Evolutionary conservation across 2,888 invertebrate species (phyloP), one percentile per base, ranked within the genome.

Genomic region (Herminia tarsipennalis): DNA sequence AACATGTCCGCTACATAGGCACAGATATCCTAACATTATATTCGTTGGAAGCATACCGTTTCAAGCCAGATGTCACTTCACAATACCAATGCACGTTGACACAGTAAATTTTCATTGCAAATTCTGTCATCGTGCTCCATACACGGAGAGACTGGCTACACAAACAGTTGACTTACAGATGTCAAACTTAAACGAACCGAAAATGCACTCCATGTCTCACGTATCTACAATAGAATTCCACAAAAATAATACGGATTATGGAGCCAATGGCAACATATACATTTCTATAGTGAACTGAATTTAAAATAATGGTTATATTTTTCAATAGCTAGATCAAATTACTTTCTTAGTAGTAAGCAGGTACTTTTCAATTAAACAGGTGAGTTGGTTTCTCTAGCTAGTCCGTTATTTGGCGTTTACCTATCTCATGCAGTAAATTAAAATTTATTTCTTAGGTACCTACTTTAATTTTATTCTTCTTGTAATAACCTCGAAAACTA

Each of bases 181-280:
- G 86, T 87, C 87, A 84, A 86, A 87, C 88, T 88, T 89, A 87
- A 90, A 90, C 90, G 90, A 90, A 90, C 89, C 88, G 89, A 85
- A 85, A 80, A 83, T 83, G 78, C 81, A 50, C 55, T 77, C 77
- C 36, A 41, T 40, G 34, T 74, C 71, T 75, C 72, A 73, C 60
- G 75, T 68, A 61, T 36, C n/a, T n/a, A n/a, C n/a, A 46, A 45
- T 36, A 33, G 47, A 39, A 56, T 44, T 54, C 54, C 25, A 38
- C 24, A 52, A 58, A 73, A 66, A 62, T 68, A 60, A 61, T 60
- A 56, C 37, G 30, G 30, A 36, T 40, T 48, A 51, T 36, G 27
- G 33, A 33, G 32, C 36, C 18, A 27, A 8, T 1, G n/a, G 18
- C 1, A 4, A 8, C 4, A 10, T n/a, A 32, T 20, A 32, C 20